Evolutionary conservation across 2,888 invertebrate species (phyloP).

Genomic region (Apocheima hispidaria): DNA sequence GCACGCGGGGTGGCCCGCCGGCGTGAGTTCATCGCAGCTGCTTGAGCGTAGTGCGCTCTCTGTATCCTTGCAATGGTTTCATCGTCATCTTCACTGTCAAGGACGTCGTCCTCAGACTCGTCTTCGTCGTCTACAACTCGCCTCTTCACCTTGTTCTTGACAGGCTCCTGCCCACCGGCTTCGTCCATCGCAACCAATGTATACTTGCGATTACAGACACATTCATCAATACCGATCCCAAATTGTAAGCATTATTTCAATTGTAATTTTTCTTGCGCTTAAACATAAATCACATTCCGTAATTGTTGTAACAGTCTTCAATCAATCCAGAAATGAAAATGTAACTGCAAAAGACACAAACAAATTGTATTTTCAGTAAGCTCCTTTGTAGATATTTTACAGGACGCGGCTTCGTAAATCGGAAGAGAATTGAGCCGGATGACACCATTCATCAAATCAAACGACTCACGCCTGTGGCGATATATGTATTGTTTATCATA

Average conservation of each 20-base stretch:
- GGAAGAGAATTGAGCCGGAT: constrained; percentile 69
- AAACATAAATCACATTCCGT: constrained; percentile 36
- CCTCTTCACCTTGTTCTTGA: constrained; percentile 66
- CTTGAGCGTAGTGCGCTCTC: constrained; percentile 79
- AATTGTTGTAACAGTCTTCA: constrained; percentile 14
- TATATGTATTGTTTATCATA: constrained; percentile 25
- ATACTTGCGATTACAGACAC: constrained; percentile 33
- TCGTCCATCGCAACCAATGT: constrained; percentile 64
- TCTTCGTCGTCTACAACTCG: constrained; percentile 67
- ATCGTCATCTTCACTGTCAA: constrained; percentile 80
- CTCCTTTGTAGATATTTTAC: constrained; percentile 74
- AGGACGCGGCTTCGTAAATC: constrained; percentile 70
- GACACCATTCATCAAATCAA: constrained; percentile 63
- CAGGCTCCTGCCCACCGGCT: constrained; percentile 67
- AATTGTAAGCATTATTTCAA: constrained; percentile 40
- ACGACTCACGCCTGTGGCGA: constrained; percentile 51
- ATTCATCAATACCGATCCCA: constrained; percentile 42
- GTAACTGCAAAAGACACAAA: constrained; percentile 40
- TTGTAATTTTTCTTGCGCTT: constrained; percentile 41
- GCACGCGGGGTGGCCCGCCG: constrained; percentile 70
- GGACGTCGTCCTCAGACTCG: constrained; percentile 72
- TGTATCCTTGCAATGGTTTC: constrained; percentile 82
- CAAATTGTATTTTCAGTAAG: constrained; percentile 62
- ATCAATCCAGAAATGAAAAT: constrained; percentile 29
- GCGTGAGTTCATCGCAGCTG: constrained; percentile 77